phyloP scores from a whole-genome alignment of 2,888 invertebrate genomes.

The Lottia gigantea region DNA sequence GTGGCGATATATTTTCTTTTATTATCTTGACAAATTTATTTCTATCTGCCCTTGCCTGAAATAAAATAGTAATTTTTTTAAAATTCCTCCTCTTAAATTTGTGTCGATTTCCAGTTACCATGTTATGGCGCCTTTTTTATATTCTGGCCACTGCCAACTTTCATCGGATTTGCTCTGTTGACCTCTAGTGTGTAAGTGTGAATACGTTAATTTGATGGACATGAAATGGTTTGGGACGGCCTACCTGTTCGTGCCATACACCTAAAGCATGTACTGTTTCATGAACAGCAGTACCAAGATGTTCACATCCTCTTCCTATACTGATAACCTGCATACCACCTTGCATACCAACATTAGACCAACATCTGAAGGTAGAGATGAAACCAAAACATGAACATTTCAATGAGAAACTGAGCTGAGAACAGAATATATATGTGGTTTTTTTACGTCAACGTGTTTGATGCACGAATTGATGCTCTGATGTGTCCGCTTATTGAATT shows the following conservation, averaged over 20 bases:
- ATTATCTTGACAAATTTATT: constrained; percentile 55
- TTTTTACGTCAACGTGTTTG: no score
- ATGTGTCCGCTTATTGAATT: no score
- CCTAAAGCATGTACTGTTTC: constrained; percentile 60
- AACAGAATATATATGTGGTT: background rate
- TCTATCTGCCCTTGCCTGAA: constrained; percentile 58
- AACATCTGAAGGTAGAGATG: constrained; percentile 46
- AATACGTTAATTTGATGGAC: no score
- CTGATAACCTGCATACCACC: constrained; percentile 57
- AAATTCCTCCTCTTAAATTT: background rate
- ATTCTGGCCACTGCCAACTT: no score
- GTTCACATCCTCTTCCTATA: constrained; percentile 59
- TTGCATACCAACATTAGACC: constrained; percentile 58
- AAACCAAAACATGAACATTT: no score
- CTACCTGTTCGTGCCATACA: constrained; percentile 66
- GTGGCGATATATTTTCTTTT: constrained; percentile 52
- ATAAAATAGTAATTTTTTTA: constrained; percentile 11
- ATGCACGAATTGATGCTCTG: no score
- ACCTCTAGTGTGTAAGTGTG: background rate
- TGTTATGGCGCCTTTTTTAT: no score
- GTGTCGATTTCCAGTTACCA: background rate
- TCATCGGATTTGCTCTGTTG: no score
- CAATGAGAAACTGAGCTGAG: no score
- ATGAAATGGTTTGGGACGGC: no score
- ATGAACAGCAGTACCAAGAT: constrained; percentile 58